Conservation (phyloP, 2,888 invertebrate genomes). For the Aphodius granarius region DNA sequence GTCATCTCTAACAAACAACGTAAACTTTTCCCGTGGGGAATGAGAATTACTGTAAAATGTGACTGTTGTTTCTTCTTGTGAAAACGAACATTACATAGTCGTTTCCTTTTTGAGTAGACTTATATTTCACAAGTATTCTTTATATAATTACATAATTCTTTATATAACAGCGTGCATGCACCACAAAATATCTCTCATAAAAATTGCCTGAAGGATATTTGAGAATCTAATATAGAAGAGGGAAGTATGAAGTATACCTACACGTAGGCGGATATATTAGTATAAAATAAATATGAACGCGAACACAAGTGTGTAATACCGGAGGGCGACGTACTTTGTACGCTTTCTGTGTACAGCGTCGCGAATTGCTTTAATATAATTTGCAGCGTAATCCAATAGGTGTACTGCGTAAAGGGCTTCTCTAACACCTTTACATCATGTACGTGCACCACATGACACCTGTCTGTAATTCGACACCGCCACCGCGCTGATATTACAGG, state of each 20-base stretch:
- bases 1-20: background rate
- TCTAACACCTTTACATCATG: constrained; percentile 35
- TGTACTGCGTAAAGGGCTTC: constrained; percentile 34
- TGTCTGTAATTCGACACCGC: constrained; percentile 28
- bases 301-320: background rate
- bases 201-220: too few relatives aligned
- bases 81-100: background rate
- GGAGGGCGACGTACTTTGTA: background rate
- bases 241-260: too few relatives aligned
- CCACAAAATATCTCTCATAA: too few relatives aligned
- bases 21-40: background rate
- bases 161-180: too few relatives aligned
- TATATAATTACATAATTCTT: too few relatives aligned
- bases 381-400: constrained; percentile 30
- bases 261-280: too few relatives aligned
- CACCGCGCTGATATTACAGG: constrained; percentile 20
- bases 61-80: background rate
- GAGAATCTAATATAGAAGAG: too few relatives aligned
- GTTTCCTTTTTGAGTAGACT: background rate
- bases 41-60: background rate
- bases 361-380: constrained; percentile 23
- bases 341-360: background rate
- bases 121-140: background rate
- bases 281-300: background rate
- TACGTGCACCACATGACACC: constrained; percentile 35